Conservation (phyloP, 53 echinoderm and acorn worm genomes). For the Actinopyga echinites region DNA sequence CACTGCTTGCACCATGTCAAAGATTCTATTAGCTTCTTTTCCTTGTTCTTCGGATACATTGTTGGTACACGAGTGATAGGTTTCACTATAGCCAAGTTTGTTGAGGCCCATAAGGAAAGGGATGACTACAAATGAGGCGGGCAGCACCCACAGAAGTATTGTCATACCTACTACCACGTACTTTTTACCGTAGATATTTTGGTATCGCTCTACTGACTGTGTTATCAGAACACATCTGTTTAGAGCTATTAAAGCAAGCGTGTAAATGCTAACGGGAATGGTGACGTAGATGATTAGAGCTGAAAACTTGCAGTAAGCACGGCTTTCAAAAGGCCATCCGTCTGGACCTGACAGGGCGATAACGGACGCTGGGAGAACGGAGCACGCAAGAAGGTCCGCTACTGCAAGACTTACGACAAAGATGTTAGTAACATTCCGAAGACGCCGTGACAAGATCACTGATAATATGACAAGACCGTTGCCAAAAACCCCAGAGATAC, state of each 20-base stretch:
- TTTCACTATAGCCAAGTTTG: slow-evolving; percentile 20
- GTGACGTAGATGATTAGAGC: slow-evolving; percentile 42
- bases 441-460: slow-evolving; percentile 18
- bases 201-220: slow-evolving; percentile 20
- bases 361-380: slow-evolving; percentile 33
- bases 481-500: slow-evolving; percentile 29
- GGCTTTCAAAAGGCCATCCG: slow-evolving; percentile 36
- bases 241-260: slow-evolving; percentile 55
- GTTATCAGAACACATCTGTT: slow-evolving; percentile 67
- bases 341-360: slow-evolving; percentile 33
- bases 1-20: slow-evolving; percentile 11
- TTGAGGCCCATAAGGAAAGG: slow-evolving; percentile 1
- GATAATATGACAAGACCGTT: slow-evolving; percentile 18
- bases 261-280: slow-evolving; percentile 55
- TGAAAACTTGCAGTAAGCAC: slow-evolving; percentile 31
- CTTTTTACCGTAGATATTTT: slow-evolving; percentile 25
- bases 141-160: slow-evolving; percentile 5
- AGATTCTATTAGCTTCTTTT: background rate
- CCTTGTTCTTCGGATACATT: slow-evolving; percentile 16
- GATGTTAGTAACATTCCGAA: slow-evolving; percentile 32
- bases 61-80: slow-evolving; percentile 35
- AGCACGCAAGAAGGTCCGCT: slow-evolving; percentile 54
- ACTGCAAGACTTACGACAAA: slow-evolving; percentile 39
- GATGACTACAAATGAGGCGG: background rate
- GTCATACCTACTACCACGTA: background rate